These are phyloP conservation scores for Megaustenia siamemsis DNA, from an alignment of 2,888 invertebrate species.

Conservation along the genomic window DNA sequence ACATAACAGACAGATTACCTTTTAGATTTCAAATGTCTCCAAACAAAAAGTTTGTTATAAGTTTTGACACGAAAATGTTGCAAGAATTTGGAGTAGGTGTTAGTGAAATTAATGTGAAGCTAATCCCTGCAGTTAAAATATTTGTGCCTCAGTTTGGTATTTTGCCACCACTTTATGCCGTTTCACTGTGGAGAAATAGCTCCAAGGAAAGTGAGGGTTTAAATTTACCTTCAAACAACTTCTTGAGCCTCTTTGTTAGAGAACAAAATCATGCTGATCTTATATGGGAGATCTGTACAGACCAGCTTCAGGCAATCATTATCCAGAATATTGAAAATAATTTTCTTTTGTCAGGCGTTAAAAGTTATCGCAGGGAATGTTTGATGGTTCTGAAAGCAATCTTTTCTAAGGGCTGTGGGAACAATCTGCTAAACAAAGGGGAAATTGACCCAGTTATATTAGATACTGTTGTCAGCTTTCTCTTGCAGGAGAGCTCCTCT, in stretches of 20 bases:
- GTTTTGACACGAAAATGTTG: constrained; percentile 65
- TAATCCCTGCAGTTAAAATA: constrained; percentile 67
- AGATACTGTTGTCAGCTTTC: constrained; percentile 65
- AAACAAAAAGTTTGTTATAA: constrained; percentile 59
- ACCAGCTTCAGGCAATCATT: constrained; percentile 61
- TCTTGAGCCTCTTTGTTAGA: constrained; percentile 42
- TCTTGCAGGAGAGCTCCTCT: constrained; percentile 68
- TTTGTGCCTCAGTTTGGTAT: constrained; percentile 61
- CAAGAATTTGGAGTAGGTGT: constrained; percentile 66
- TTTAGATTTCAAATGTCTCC: constrained; percentile 64
- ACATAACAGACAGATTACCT: constrained; percentile 65
- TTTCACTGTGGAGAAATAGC: constrained; percentile 55
- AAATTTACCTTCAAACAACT: background rate
- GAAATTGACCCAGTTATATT: constrained; percentile 57
- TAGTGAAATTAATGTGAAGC: constrained; percentile 64
- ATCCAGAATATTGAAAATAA: constrained; percentile 56
- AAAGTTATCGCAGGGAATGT: constrained; percentile 65
- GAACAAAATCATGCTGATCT: constrained; percentile 57
- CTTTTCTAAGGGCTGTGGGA: constrained; percentile 63
- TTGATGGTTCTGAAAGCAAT: constrained; percentile 67
- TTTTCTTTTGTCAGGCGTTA: constrained; percentile 60
- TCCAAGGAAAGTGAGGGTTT: constrained; percentile 30
- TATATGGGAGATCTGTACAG: constrained; percentile 64
- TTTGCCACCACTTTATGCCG: constrained; percentile 64
- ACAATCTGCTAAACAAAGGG: constrained; percentile 65